Evolutionary conservation across 2,888 invertebrate species (phyloP).

Genomic region (Timema podura): DNA sequence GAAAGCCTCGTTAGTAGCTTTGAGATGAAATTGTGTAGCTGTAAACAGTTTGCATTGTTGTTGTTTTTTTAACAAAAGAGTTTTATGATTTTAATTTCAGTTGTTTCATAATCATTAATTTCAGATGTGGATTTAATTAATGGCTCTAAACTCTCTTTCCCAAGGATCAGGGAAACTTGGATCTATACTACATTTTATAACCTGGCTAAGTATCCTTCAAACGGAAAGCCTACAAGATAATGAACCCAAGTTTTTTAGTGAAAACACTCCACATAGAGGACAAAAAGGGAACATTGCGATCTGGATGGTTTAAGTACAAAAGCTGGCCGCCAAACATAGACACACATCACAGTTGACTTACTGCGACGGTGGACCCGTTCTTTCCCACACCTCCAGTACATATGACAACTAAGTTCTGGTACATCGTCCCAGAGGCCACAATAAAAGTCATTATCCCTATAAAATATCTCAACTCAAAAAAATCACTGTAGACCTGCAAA

Average conservation of each 20-base stretch:
- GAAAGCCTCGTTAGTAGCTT: no score
- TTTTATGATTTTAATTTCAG: no score
- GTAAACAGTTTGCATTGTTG: no score
- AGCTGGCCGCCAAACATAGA: not conserved
- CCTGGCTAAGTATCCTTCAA: no score
- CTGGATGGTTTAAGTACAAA: not conserved
- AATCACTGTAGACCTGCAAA: conserved; percentile 28
- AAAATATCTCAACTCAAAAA: conserved; percentile 59
- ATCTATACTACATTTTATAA: no score
- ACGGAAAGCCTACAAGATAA: not conserved
- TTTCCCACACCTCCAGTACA: conserved; percentile 64
- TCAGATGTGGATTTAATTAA: no score
- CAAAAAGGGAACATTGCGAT: not conserved
- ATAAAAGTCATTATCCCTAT: conserved; percentile 70
- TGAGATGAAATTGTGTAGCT: no score
- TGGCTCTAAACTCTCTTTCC: no score
- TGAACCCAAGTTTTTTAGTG: not conserved
- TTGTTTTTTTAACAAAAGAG: no score
- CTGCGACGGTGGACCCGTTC: conserved; percentile 98
- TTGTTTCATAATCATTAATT: no score
- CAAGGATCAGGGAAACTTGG: no score
- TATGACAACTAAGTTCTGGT: conserved; percentile 64
- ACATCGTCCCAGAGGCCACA: conserved; percentile 67
- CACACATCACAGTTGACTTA: conserved; percentile 54
- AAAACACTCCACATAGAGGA: not conserved